A percentile compares a stretch with the other conserved stretches of the same genome.
phyloP scores from a whole-genome alignment of 35 echinoderm and acorn worm species.

The Lytechinus pictus region DNA sequence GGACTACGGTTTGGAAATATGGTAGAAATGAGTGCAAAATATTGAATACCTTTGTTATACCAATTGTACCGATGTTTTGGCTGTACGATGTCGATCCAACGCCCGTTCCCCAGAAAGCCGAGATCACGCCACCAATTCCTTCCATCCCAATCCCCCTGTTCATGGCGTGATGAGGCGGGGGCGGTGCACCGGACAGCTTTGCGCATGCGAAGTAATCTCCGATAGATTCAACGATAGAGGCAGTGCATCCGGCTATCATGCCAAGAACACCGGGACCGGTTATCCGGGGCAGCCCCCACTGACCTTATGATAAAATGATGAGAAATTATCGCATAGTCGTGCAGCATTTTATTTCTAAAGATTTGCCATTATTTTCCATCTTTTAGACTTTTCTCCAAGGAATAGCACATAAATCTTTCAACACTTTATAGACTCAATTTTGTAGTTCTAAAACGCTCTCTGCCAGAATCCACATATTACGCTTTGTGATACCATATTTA shows the following conservation, averaged over 20 bases:
- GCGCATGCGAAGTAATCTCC: constrained; percentile 89
- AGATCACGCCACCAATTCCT: constrained; percentile 65
- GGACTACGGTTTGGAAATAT: too few species aligned
- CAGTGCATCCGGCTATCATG: constrained; percentile 73
- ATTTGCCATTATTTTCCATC: too few species aligned
- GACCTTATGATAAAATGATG: constrained; percentile 52
- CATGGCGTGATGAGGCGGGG: constrained; percentile 64
- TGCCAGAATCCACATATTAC: too few species aligned
- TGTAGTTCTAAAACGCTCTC: too few species aligned
- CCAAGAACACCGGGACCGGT: constrained; percentile 65
- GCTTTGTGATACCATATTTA: too few species aligned
- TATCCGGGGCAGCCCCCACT: constrained; percentile 73
- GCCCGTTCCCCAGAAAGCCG: constrained; percentile 71
- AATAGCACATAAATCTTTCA: too few species aligned
- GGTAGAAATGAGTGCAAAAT: background rate
- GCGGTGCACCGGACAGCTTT: constrained; percentile 64
- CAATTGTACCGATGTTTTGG: constrained; percentile 83
- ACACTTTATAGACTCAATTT: too few species aligned
- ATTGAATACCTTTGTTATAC: constrained; percentile 73
- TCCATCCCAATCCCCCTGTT: constrained; percentile 79
- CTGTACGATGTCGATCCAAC: constrained; percentile 72
- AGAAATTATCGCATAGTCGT: too few species aligned
- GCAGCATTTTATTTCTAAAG: too few species aligned
- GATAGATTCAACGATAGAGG: constrained; percentile 80
- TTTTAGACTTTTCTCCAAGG: too few species aligned